These are phyloP conservation scores for Liparis tanakae DNA, from an alignment of 2,797 vertebrate genomes.

Conservation along the genomic window DNA sequence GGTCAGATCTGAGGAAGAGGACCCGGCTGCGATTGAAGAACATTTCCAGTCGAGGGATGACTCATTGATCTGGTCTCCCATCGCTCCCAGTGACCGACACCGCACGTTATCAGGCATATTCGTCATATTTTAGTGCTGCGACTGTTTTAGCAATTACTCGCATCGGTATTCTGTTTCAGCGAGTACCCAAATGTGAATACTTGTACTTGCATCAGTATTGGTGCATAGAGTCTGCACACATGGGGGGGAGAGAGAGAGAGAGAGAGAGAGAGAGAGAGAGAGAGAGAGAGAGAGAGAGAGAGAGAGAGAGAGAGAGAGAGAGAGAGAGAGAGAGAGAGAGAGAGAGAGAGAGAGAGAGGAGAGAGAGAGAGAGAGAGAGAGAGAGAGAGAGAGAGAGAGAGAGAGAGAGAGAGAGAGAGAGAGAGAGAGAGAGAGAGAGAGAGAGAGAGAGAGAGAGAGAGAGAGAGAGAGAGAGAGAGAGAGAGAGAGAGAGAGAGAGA, in stretches of 20 bases:
- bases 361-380: neutral
- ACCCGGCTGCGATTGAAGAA: too few relatives aligned
- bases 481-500: constrained; percentile 7
- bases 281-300: constrained; percentile 4
- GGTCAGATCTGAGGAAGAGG: too few relatives aligned
- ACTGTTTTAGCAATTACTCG: neutral
- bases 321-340: constrained; percentile 3
- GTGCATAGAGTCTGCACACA: neutral
- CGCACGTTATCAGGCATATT: too few relatives aligned
- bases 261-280: neutral
- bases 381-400: constrained; percentile 5
- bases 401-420: constrained; percentile 2
- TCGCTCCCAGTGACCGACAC: too few relatives aligned
- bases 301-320: constrained; percentile 2
- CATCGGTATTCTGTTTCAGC: neutral
- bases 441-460: constrained; percentile 3
- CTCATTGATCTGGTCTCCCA: too few relatives aligned
- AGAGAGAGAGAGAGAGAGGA: constrained; percentile 6
- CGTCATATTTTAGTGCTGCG: too few relatives aligned
- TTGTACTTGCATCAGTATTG: too few relatives aligned
- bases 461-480: neutral
- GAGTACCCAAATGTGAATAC: neutral
- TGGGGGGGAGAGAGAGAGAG: constrained; percentile 1
- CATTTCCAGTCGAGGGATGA: too few relatives aligned
- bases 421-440: constrained; percentile 4